Evolutionary conservation across 2,797 vertebrate species (phyloP).

Genomic region (Semaprochilodus insignis): DNA sequence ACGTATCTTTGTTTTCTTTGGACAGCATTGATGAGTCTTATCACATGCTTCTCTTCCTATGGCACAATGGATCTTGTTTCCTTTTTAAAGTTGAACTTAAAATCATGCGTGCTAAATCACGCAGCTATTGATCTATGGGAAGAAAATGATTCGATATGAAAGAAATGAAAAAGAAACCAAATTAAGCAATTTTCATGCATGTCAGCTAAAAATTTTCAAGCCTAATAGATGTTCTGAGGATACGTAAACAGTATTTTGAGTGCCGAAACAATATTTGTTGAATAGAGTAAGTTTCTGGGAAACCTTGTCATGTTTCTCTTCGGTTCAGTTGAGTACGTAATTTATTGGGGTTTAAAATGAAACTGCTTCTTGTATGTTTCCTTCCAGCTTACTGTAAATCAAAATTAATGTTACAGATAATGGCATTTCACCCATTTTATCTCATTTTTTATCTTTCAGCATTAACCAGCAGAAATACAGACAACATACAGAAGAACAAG

Average conservation of each 20-base stretch:
- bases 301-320: background rate
- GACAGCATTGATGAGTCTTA: background rate
- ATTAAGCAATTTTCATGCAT: background rate
- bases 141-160: background rate
- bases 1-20: no score
- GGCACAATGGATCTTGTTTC: no score
- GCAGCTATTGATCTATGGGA: no score
- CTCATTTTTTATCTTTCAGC: no score
- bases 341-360: background rate
- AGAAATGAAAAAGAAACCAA: background rate
- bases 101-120: no score
- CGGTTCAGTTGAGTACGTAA: background rate
- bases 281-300: background rate
- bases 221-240: no score
- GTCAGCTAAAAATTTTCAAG: no score
- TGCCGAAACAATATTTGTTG: background rate
- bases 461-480: background rate
- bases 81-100: no score
- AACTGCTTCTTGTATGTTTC: conserved; percentile 5
- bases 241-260: background rate
- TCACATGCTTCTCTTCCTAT: background rate
- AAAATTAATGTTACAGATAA: background rate
- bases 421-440: background rate
- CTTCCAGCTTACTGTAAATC: background rate
- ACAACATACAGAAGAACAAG: background rate